Evolutionary conservation across 2,113 vertebrate genomes (phyloP).

Genomic region (Corvus cornix): DNA sequence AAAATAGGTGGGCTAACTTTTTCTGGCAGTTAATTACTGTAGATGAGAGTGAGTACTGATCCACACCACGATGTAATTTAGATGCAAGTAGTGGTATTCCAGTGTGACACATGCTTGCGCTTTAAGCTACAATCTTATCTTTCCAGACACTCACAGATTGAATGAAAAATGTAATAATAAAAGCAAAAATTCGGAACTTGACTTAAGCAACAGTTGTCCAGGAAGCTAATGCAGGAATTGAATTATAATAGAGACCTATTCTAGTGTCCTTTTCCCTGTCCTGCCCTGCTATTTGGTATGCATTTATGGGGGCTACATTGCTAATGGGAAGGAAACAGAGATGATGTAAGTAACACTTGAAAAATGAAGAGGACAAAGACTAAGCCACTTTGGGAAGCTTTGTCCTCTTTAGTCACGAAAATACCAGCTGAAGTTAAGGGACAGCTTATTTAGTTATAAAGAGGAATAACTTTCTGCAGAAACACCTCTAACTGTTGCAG

Average conservation of each 20-base stretch:
- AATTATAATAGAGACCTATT: not conserved
- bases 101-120: not conserved
- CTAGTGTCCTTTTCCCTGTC: not conserved
- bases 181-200: not conserved
- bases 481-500: not conserved
- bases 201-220: not conserved
- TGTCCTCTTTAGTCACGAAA: not conserved
- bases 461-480: not conserved
- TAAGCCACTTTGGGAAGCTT: not conserved
- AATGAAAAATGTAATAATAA: not conserved
- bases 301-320: not conserved
- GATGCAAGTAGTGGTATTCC: rapidly evolving
- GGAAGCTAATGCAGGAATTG: not conserved
- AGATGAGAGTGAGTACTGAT: not conserved
- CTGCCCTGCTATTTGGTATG: not conserved
- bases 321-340: not conserved
- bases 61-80: not conserved
- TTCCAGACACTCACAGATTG: not conserved
- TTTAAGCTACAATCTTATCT: not conserved
- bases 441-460: not conserved
- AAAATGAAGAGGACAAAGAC: not conserved
- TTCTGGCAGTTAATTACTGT: not conserved
- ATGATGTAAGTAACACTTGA: not conserved
- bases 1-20: not conserved
- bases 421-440: not conserved